Evolutionary conservation across 2,888 invertebrate genomes (phyloP).

Genomic region (Sipunculus nudus): DNA sequence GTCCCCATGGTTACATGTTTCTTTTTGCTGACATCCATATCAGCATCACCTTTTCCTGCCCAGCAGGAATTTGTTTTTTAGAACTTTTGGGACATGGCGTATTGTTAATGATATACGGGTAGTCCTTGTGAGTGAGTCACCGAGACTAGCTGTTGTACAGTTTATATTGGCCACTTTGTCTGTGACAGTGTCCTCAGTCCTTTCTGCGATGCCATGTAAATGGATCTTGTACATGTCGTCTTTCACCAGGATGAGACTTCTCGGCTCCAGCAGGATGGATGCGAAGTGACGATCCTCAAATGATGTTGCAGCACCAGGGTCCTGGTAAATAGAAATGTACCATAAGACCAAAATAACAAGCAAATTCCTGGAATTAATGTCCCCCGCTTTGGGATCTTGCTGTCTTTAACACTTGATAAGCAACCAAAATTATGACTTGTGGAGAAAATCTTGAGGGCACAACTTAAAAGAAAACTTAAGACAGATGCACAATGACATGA

Average conservation of each 20-base stretch:
- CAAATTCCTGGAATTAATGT: too few species aligned
- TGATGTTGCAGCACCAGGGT: slow-evolving; percentile 12
- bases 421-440: too few species aligned
- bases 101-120: slow-evolving; percentile 91
- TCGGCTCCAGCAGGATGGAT: slow-evolving; percentile 83
- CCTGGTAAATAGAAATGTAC: too few species aligned
- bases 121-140: slow-evolving; percentile 72
- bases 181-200: slow-evolving; percentile 72
- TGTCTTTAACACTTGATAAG: too few species aligned
- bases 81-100: slow-evolving; percentile 84
- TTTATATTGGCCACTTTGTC: slow-evolving; percentile 69
- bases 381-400: too few species aligned
- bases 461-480: too few species aligned
- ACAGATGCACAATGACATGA: too few species aligned
- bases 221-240: slow-evolving; percentile 84
- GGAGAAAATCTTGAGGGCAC: too few species aligned
- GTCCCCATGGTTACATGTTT: too few species aligned
- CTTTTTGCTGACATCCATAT: too few species aligned
- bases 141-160: slow-evolving; percentile 73
- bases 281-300: slow-evolving; percentile 69
- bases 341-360: not conserved
- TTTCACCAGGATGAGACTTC: slow-evolving; percentile 87
- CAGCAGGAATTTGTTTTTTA: slow-evolving; percentile 58
- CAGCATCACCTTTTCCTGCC: slow-evolving; percentile 48
- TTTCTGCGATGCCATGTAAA: slow-evolving; percentile 87